Evolutionary conservation across 1,140 invertebrate species (phyloP), one percentile per base, ranked within the genome.

Genomic region (Drosophila littoralis): DNA sequence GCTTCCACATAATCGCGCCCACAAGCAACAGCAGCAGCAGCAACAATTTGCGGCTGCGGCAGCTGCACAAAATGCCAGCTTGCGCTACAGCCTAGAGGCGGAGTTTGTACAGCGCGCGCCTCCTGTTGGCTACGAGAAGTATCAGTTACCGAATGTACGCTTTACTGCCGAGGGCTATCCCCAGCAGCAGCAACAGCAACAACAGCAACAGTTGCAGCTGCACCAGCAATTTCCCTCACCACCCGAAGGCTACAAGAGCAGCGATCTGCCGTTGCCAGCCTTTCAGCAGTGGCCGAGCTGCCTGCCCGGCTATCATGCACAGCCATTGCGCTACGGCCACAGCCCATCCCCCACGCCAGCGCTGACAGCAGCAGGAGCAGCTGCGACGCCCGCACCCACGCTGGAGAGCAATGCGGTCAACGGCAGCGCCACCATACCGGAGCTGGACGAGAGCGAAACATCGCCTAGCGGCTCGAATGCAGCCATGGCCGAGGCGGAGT

Each of bases 101-200:
- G 95, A 96, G 89, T 95, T 95, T 77, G 91, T 95, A 9, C 93
- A 94, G 33, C 92, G 94, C 10, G 93, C 94, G 10, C 91, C 80
- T 55, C 80, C 79, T 13, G 8, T 91, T 81, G 50, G 94, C 94
- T 91, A 94, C 93, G 81, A 94, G 92, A 90, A 94, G 93, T 92
- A 93, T 91, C 82, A 85, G 67, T 92, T 93, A 63, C 93, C 94
- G 42, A 95, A 96, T 78, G 94, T 96, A 12, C 94, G 96, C 67
- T 96, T 96, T 85, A 96, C 96, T 1, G 94, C 95, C 32, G 96
- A 97, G 77, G 96, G 96, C 1, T 97, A 97, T 91, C 96, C 96
- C 0, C 63, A 92, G 83, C 69, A 92, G 85, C 71, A 45, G 77
- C 70, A 79, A 17, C 72, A 79, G 22, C 75, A 70, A 5, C 22